phyloP scores from a whole-genome alignment of 1,140 invertebrate species.

The Ctenoplectra terminalis region DNA sequence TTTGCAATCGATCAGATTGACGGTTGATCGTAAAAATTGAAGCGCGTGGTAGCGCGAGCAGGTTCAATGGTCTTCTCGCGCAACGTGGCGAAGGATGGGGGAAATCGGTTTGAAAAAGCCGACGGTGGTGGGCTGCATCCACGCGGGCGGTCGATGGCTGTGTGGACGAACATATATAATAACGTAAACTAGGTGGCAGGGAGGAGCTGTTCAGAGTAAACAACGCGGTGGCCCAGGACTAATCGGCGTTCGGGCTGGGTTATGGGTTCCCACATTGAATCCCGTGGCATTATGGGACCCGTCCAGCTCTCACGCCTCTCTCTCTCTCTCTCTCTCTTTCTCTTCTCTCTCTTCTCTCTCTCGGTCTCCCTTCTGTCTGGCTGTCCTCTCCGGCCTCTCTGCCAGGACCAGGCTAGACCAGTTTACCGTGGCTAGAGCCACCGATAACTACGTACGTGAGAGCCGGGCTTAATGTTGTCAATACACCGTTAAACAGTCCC shows the following conservation, averaged over 20 bases:
- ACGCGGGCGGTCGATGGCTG: slow-evolving; percentile 65
- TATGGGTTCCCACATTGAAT: slow-evolving; percentile 72
- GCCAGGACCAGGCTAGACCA: slow-evolving; percentile 55
- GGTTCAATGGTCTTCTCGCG: slow-evolving; percentile 17
- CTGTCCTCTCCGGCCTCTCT: slow-evolving; percentile 10
- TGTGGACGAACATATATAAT: slow-evolving; percentile 70
- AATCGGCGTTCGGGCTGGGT: slow-evolving; percentile 68
- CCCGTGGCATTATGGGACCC: slow-evolving; percentile 67
- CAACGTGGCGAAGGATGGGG: background rate
- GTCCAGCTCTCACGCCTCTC: slow-evolving; percentile 66
- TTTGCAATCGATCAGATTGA: too few relatives aligned
- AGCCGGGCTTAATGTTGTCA: slow-evolving; percentile 61
- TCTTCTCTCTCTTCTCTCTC: too few relatives aligned
- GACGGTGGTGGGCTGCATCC: slow-evolving; percentile 60
- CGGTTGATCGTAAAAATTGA: background rate
- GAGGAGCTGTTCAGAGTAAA: slow-evolving; percentile 70
- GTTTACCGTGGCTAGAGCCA: slow-evolving; percentile 51
- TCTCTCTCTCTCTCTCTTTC: slow-evolving; percentile 37
- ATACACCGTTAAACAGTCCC: slow-evolving; percentile 53
- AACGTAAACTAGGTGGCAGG: slow-evolving; percentile 72
- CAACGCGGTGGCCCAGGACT: slow-evolving; percentile 70
- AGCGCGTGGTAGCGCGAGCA: too few relatives aligned
- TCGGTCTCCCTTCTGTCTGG: slow-evolving; percentile 37
- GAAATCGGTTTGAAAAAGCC: slow-evolving; percentile 53
- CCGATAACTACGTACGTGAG: slow-evolving; percentile 64